A percentile compares a stretch with the other conserved stretches of the same genome.
Evolutionary conservation across 1,140 invertebrate genomes (phyloP).

Genomic region (Formica exsecta): DNA sequence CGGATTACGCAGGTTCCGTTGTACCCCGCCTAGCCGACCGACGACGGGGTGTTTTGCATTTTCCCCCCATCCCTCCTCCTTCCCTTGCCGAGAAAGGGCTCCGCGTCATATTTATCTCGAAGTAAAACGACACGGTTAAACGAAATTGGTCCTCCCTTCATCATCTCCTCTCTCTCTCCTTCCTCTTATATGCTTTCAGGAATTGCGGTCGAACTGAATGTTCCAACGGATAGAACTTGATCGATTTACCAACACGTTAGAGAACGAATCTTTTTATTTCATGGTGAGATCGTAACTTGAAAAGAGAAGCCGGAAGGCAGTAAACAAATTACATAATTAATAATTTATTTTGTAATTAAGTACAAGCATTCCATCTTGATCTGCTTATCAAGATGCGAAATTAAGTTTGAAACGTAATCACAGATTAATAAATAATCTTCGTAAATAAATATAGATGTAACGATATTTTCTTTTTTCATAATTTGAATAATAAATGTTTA

Average conservation of each 20-base stretch:
- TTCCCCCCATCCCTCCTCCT: constrained; percentile 9
- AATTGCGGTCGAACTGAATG: constrained; percentile 11
- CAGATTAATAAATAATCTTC: background rate
- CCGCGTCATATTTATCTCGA: constrained; percentile 73
- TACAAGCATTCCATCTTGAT: background rate
- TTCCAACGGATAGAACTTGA: constrained; percentile 73
- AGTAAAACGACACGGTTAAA: constrained; percentile 75
- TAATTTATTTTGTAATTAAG: background rate
- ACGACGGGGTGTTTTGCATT: constrained; percentile 75
- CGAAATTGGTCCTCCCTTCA: constrained; percentile 55
- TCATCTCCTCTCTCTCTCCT: background rate
- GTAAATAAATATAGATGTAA: background rate
- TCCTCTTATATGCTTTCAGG: background rate
- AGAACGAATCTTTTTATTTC: constrained; percentile 69
- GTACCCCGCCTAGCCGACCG: constrained; percentile 74
- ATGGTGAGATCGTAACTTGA: background rate
- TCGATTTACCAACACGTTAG: constrained; percentile 59
- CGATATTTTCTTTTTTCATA: background rate
- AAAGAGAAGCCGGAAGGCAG: background rate
- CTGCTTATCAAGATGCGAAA: background rate
- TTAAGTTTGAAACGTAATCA: background rate
- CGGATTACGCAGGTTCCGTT: constrained; percentile 81
- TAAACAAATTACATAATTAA: background rate
- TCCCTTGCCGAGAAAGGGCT: constrained; percentile 68
- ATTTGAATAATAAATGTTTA: background rate